Evolutionary conservation across 2,888 invertebrate species (phyloP).

Genomic region (Melangyna quadrimaculata): DNA sequence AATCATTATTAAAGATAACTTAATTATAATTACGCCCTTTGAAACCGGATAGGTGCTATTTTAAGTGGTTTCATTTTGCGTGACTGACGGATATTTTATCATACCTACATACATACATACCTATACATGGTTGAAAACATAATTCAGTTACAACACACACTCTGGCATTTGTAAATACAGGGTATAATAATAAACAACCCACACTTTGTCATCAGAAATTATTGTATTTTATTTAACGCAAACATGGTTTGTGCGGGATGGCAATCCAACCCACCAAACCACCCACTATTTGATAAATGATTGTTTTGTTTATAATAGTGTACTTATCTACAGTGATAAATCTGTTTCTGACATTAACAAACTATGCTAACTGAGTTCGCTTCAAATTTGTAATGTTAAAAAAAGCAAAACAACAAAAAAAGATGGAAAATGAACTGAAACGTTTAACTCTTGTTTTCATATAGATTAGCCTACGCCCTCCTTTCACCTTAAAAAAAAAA

Average conservation of each 20-base stretch:
- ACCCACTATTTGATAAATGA: conserved; percentile 50
- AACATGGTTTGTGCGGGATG: background rate
- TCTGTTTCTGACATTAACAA: conserved; percentile 45
- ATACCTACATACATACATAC: too few species aligned
- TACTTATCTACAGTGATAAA: conserved; percentile 6
- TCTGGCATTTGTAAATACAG: background rate
- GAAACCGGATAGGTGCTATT: conserved; percentile 27
- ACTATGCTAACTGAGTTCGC: conserved; percentile 8
- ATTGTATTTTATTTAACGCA: conserved; percentile 22
- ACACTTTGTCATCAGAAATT: conserved; percentile 15
- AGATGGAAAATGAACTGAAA: background rate
- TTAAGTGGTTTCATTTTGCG: conserved; percentile 48
- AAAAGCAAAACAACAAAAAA: background rate
- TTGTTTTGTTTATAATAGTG: conserved; percentile 27
- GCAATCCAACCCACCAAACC: background rate
- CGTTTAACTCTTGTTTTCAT: background rate
- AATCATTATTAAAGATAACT: conserved; percentile 48
- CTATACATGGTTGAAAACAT: background rate
- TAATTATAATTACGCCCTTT: conserved; percentile 48
- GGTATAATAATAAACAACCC: conserved; percentile 2
- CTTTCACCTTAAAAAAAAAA: background rate
- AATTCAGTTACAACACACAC: background rate
- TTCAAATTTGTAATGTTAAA: background rate
- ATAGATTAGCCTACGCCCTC: background rate
- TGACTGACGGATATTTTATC: background rate